Evolutionary conservation across 2,888 invertebrate species (phyloP).

Genomic region (Diplolepis rosae): DNA sequence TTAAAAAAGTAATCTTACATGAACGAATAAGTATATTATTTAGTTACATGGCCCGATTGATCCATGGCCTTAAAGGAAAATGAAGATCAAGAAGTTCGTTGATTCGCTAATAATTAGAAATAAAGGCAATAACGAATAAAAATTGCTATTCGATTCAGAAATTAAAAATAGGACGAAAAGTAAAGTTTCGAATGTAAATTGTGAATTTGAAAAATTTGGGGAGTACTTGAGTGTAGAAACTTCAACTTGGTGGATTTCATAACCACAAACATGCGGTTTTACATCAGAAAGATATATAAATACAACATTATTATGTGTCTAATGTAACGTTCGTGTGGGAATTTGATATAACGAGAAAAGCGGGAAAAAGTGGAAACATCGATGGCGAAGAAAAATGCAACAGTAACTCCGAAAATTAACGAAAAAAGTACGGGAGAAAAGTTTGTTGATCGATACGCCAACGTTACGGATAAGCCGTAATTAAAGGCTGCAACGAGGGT

Average conservation of each 20-base stretch:
- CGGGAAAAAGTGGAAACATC: neutral
- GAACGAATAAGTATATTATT: too few species aligned
- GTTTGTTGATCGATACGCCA: neutral
- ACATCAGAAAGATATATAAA: constrained; percentile 48
- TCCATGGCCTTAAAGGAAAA: too few species aligned
- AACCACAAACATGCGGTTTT: constrained; percentile 22
- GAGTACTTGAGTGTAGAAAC: constrained; percentile 64
- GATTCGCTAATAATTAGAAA: constrained; percentile 59
- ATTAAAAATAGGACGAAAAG: constrained; percentile 44
- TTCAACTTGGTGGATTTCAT: constrained; percentile 49
- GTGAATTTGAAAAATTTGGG: constrained; percentile 63
- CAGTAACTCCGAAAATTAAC: neutral
- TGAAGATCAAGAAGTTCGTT: constrained; percentile 68
- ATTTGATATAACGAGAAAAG: neutral
- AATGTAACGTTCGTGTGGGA: neutral
- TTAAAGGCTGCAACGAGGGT: constrained; percentile 1
- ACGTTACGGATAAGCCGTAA: constrained; percentile 1
- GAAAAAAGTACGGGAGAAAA: neutral
- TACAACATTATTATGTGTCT: constrained; percentile 42
- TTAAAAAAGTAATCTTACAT: too few species aligned
- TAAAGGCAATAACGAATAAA: constrained; percentile 53
- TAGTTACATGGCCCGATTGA: too few species aligned
- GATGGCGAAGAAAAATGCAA: neutral
- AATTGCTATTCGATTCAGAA: constrained; percentile 45
- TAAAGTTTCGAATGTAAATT: too few species aligned